phyloP scores from a whole-genome alignment of 2,888 invertebrate genomes.

The Lithosia quadra region DNA sequence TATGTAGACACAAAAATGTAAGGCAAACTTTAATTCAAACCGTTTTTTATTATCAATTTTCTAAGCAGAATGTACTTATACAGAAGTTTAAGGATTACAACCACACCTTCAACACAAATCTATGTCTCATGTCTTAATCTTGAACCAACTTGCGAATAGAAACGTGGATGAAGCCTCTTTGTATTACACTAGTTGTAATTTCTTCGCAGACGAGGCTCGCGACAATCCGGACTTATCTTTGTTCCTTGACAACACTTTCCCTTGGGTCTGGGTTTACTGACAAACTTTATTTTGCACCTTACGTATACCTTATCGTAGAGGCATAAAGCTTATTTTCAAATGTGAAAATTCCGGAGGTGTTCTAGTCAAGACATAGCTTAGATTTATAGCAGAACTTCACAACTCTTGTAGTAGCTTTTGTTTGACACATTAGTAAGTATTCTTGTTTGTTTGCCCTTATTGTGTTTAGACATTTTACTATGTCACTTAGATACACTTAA shows the following conservation, averaged over 20 bases:
- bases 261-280: constrained; percentile 64
- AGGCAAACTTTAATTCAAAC: too few species aligned
- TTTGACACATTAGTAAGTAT: constrained; percentile 75
- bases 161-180: constrained; percentile 68
- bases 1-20: too few species aligned
- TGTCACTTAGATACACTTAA: constrained; percentile 38
- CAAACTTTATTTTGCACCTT: constrained; percentile 48
- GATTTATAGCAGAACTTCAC: constrained; percentile 79
- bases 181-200: constrained; percentile 79
- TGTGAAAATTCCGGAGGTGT: constrained; percentile 25
- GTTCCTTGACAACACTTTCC: constrained; percentile 84
- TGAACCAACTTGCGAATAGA: constrained; percentile 60
- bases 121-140: constrained; percentile 29
- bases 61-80: too few species aligned
- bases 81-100: not conserved
- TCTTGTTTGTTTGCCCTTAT: constrained; percentile 62
- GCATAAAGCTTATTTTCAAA: constrained; percentile 45
- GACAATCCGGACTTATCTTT: constrained; percentile 84
- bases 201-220: constrained; percentile 74
- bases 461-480: constrained; percentile 48
- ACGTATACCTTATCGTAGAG: constrained; percentile 41
- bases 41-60: too few species aligned
- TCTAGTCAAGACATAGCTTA: constrained; percentile 55
- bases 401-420: constrained; percentile 80
- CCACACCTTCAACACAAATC: too few species aligned